Evolutionary conservation across 1,140 invertebrate species (phyloP), one percentile per base, ranked within the genome.

Genomic region (Latrodectus geometricus): DNA sequence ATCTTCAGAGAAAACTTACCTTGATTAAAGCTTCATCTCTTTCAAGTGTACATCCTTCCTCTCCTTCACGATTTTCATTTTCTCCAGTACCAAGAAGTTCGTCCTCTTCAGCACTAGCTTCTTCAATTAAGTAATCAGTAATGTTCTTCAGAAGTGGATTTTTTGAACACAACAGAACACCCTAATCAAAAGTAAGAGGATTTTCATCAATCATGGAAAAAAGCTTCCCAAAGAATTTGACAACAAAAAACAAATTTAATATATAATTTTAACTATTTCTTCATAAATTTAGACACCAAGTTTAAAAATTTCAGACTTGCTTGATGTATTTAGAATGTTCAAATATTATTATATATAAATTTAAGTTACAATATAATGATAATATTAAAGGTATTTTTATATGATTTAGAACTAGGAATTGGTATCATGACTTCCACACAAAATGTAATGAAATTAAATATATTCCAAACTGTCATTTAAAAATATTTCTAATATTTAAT

Each of bases 101-200:
- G 90, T 99, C 98, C 90, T 99, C 98, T 92, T 99, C 98, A 15
- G 97, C 98, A 23, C 96, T 98, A 0, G 97, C 97, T 93, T 99
- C 98, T 91, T 99, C 98, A 86, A 99, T 99, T 20, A 99, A 92
- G 91, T 98, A 99, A 90, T 99, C 98, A 0, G 97, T 99, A 80
- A 99, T 99, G 90, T 99, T 99, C 89, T 97, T 96, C 86, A 99
- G 92, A 14, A 99, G 95, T 8, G 98, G 98, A 92, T 99, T 99
- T 88, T 95, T 96, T 0, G 97, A 97, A 48, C 95, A 88, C 12
- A 90, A 76, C 56, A 91, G 95, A 91, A 96, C 96, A 50, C 65
- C 88, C 78, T 91, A 81, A 11, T 70, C 17, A 69, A 15, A 72
- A 8, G 20, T 56, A 54, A 56, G 0, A 54, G n/a, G 50, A 9